These are phyloP conservation scores for Toxotes jaculatrix DNA, from an alignment of 2,113 vertebrate genomes.

Conservation along the genomic window DNA sequence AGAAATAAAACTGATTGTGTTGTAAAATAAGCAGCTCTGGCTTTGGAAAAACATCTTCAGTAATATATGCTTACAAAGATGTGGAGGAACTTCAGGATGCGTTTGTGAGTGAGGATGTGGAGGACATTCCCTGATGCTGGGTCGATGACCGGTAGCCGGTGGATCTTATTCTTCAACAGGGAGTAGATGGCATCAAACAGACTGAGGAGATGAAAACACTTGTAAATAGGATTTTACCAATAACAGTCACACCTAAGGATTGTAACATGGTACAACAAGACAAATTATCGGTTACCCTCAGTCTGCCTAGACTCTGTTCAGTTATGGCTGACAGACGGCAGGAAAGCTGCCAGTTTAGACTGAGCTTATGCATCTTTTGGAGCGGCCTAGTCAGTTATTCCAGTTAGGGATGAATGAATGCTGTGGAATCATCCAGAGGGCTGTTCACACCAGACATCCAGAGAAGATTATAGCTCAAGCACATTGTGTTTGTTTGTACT, in stretches of 20 bases:
- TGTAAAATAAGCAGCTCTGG: not conserved
- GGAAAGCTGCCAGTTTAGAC: too few species aligned
- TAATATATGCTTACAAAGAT: slow-evolving; percentile 84
- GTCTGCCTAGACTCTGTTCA: not conserved
- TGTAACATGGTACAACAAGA: not conserved
- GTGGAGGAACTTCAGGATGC: slow-evolving; percentile 96
- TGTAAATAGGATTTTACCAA: not conserved
- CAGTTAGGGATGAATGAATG: too few species aligned
- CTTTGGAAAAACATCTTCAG: not conserved
- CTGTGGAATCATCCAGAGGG: too few species aligned
- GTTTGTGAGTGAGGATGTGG: slow-evolving; percentile 97
- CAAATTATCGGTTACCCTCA: not conserved
- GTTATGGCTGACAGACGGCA: too few species aligned
- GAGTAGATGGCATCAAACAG: slow-evolving; percentile 95
- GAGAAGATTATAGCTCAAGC: too few species aligned
- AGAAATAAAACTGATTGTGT: not conserved
- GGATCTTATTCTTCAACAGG: slow-evolving; percentile 95
- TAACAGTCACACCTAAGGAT: not conserved
- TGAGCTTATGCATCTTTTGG: too few species aligned
- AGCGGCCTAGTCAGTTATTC: too few species aligned
- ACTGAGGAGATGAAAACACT: slow-evolving; percentile 79
- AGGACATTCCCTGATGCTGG: slow-evolving; percentile 92
- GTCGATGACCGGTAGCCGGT: slow-evolving; percentile 94
- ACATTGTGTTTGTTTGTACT: too few species aligned
- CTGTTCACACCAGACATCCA: too few species aligned